A percentile compares a stretch with the other conserved stretches of the same genome.
Conservation (phyloP, 1,140 invertebrate genomes). For the Lepidurus couesii region DNA sequence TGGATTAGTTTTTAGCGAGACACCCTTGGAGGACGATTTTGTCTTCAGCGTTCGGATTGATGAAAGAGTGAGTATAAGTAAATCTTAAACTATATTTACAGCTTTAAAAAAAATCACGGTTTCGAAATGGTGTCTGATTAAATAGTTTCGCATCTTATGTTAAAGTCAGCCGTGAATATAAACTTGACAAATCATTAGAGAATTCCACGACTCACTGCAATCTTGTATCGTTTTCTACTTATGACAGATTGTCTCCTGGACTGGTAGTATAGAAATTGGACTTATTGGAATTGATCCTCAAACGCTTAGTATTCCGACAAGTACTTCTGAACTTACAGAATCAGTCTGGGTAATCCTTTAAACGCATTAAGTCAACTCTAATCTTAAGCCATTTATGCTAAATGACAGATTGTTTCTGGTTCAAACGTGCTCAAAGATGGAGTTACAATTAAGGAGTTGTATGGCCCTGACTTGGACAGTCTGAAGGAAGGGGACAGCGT, state of each 20-base stretch:
- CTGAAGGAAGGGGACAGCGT: slow-evolving; percentile 77
- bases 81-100: no score
- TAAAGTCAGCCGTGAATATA: slow-evolving; percentile 15
- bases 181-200: slow-evolving; percentile 32
- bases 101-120: no score
- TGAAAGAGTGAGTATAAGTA: slow-evolving; percentile 60
- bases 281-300: slow-evolving; percentile 78
- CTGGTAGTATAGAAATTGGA: slow-evolving; percentile 86
- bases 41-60: slow-evolving; percentile 84
- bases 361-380: not conserved
- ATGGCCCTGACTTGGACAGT: slow-evolving; percentile 75
- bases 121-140: no score
- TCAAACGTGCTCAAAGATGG: slow-evolving; percentile 79
- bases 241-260: slow-evolving; percentile 68
- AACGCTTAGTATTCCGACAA: slow-evolving; percentile 69
- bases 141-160: not conserved
- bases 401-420: slow-evolving; percentile 68
- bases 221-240: not conserved
- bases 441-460: slow-evolving; percentile 66
- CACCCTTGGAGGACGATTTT: slow-evolving; percentile 72
- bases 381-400: slow-evolving; percentile 35
- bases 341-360: slow-evolving; percentile 61
- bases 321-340: slow-evolving; percentile 72
- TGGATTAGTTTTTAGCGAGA: slow-evolving; percentile 73
- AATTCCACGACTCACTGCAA: slow-evolving; percentile 23